These are phyloP conservation scores for Cheilosia grossa DNA, from an alignment of 2,888 invertebrate genomes.

Conservation along the genomic window DNA sequence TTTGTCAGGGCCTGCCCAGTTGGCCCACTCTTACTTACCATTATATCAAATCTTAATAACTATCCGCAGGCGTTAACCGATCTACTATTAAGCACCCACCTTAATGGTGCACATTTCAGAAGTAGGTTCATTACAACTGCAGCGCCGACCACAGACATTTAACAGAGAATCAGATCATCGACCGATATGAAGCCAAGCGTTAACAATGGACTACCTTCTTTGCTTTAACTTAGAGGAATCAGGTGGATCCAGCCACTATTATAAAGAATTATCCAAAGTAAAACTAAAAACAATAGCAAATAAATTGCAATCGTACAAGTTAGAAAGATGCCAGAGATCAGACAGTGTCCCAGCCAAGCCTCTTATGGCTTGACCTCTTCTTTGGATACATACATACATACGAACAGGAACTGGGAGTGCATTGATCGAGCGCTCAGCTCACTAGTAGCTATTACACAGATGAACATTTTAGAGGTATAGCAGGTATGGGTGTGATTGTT, in stretches of 20 bases:
- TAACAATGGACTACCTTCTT: constrained; percentile 23
- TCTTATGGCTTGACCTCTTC: constrained; percentile 46
- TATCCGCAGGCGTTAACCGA: constrained; percentile 20
- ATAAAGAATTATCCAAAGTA: constrained; percentile 12
- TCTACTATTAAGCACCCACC: constrained; percentile 7
- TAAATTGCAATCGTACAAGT: constrained; percentile 28
- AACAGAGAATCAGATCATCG: constrained; percentile 41
- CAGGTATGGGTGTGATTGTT: neutral
- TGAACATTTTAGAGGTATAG: constrained; percentile 2
- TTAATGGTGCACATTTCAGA: neutral
- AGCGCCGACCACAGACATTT: neutral
- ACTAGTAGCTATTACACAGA: constrained; percentile 15
- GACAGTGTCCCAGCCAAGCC: constrained; percentile 10
- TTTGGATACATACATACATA: neutral
- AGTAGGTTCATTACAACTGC: too few species aligned
- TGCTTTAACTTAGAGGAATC: neutral
- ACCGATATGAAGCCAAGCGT: constrained; percentile 24
- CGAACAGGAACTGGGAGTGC: constrained; percentile 23
- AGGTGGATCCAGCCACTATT: constrained; percentile 34
- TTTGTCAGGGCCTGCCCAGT: neutral
- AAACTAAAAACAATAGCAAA: constrained; percentile 31
- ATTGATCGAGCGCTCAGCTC: constrained; percentile 40
- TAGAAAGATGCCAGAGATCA: neutral
- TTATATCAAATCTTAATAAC: constrained; percentile 23
- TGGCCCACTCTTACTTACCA: neutral